Conservation (phyloP, 2,888 invertebrate genomes). For the Gymnocheta viridis region DNA sequence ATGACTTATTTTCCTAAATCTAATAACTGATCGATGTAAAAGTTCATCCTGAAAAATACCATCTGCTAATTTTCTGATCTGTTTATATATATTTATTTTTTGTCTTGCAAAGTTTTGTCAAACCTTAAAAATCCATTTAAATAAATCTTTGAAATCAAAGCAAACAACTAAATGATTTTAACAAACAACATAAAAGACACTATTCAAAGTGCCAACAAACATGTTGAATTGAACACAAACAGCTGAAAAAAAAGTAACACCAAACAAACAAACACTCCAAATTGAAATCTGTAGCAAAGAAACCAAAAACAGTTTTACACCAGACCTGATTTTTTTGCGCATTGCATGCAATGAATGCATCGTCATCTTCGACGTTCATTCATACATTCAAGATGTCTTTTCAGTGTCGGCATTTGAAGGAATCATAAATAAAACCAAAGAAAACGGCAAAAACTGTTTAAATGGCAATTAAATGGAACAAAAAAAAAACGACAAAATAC, state of each 20-base stretch:
- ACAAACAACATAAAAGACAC: conserved; percentile 72
- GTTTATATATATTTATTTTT: neutral
- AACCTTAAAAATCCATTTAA: conserved; percentile 65
- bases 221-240: conserved; percentile 49
- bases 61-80: conserved; percentile 24
- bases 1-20: neutral
- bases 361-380: conserved; percentile 25
- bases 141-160: conserved; percentile 66
- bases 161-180: conserved; percentile 74
- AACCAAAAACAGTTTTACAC: conserved; percentile 33
- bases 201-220: conserved; percentile 69
- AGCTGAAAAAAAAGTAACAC: neutral
- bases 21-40: neutral
- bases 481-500: conserved; percentile 59
- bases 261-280: conserved; percentile 22
- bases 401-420: conserved; percentile 57
- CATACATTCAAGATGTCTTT: conserved; percentile 25
- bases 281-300: too few relatives aligned
- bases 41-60: conserved; percentile 15
- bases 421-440: conserved; percentile 62
- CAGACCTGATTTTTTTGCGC: conserved; percentile 54
- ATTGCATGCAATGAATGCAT: conserved; percentile 47
- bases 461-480: conserved; percentile 66
- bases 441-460: conserved; percentile 63
- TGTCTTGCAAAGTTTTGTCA: conserved; percentile 59